Base-by-base conservation (phyloP, 2,888 invertebrate genomes). In the Spisula subtruncata region DNA sequence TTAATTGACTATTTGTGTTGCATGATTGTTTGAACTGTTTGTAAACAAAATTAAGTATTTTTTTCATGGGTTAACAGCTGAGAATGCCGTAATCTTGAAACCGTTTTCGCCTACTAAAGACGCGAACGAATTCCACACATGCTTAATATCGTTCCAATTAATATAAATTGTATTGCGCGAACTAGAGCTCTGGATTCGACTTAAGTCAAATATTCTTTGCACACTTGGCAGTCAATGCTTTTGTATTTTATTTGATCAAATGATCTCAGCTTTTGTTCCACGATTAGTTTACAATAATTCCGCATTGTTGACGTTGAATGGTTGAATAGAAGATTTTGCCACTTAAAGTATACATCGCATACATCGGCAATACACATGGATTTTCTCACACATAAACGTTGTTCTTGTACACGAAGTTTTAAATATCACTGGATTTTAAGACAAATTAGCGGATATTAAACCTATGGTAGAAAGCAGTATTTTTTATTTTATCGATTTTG, bases 161-260 rank as follows among this genome's bases (percentile, higher is more conserved):
- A 54, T 16, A 86, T 80, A 86, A 86, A 32, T 35, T 32, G 18
- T 48, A 18, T 48, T 46, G 20, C 81, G 81, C 75, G 75, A 18
- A 75, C 75, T 75, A 75, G 32, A 32, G 35, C 25, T 75, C 29
- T 35, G 75, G 32, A 35, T 75, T 75, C 18, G 35, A 32, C 75
- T 75, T 75, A 75, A 75, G 75, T 25, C 46, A 81, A 20, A 81
- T 46, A 20, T 89, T 84, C 41, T 86, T 83, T 88, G 88, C 82
- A 89, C 85, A 48, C 32, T 56, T 29, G 60, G 82, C 81, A 85
- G 51, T 79, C 81, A 89, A 80, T 85, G 82, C 79, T 51, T 75
- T 89, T 85, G 85, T 89, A 18, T 56, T 60, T 32, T 56, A 85
- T 56, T 86, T 85, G 89, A 89, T 89, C 85, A 82, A 35, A 79